Evolutionary conservation across 1,140 invertebrate genomes (phyloP).

Genomic region (Diabrotica undecimpunctata): DNA sequence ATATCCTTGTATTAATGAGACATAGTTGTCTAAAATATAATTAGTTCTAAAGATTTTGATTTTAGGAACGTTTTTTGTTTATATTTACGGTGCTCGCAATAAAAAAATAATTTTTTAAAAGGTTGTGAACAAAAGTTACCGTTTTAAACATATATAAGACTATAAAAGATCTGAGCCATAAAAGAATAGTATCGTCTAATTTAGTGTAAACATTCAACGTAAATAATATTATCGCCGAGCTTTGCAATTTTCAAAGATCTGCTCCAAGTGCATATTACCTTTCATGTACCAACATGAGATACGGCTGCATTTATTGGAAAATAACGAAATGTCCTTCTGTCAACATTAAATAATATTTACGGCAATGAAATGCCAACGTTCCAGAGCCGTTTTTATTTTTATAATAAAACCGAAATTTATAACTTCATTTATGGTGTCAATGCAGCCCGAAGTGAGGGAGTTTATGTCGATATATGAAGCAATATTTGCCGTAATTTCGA

Average conservation of each 20-base stretch:
- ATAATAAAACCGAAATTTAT: conserved; percentile 1
- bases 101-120: too few species aligned
- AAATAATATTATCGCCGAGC: too few species aligned
- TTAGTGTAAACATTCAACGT: too few species aligned
- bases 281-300: neutral
- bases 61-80: too few species aligned
- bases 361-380: neutral
- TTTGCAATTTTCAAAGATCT: neutral
- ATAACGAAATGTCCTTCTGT: neutral
- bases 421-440: neutral
- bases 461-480: neutral
- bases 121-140: too few species aligned
- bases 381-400: neutral
- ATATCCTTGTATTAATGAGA: too few species aligned
- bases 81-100: too few species aligned
- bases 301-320: neutral
- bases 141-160: too few species aligned
- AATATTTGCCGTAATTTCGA: neutral
- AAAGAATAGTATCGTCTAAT: too few species aligned
- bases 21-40: too few species aligned
- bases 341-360: neutral
- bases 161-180: too few species aligned
- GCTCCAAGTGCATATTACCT: neutral
- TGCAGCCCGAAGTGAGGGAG: neutral
- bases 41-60: too few species aligned